Base-by-base conservation (phyloP, 1,140 invertebrate species). In the Odontomachus brunneus region DNA sequence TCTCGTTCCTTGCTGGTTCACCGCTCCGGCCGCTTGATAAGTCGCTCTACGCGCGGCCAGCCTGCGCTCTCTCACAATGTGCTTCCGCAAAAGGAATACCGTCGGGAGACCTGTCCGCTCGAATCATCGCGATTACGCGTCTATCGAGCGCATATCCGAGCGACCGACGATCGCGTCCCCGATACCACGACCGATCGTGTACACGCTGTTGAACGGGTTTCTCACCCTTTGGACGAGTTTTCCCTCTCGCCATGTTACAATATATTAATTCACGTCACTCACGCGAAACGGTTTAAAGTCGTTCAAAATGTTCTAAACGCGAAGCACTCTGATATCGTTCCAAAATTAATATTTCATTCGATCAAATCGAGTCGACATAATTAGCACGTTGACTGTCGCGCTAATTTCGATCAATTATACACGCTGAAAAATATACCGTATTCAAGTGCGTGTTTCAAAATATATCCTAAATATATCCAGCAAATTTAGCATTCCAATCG, bases 1-100 rank as follows among this genome's bases (percentile, higher is more conserved):
- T 67, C 62, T 85, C 72, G 73, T 76, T 69, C 29, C 81, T 82
- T 26, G 84, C 87, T 69, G 74, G 55, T 78, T 88, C 83, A 67
- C 72, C 74, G 38, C 38, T 44, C 38, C 3, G 83, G 53, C 72
- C 67, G 75, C 55, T 62, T 86, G 87, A 89, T 89, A 76, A 84
- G 88, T 88, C 87, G 83, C 44, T 59, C 51, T 19, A 65, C 59
- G 67, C 63, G 53, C 12, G 4, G 1, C 38, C 49, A 24, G 74
- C 51, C 51, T 48, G 53, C 38, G 51, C 75, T 80, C 76, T 81
- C 71, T 78, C 57, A 48, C 63, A 63, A 82, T 69, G 48, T 33
- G 72, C 87, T 82, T 75, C 67, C 73, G 83, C 67, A 73, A 53
- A 82, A 78, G 67, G 48, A 84, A 66, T 26, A 81, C 74, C 51